Conservation (phyloP, 2,888 invertebrate genomes). For the Lasioglossum marginatum region DNA sequence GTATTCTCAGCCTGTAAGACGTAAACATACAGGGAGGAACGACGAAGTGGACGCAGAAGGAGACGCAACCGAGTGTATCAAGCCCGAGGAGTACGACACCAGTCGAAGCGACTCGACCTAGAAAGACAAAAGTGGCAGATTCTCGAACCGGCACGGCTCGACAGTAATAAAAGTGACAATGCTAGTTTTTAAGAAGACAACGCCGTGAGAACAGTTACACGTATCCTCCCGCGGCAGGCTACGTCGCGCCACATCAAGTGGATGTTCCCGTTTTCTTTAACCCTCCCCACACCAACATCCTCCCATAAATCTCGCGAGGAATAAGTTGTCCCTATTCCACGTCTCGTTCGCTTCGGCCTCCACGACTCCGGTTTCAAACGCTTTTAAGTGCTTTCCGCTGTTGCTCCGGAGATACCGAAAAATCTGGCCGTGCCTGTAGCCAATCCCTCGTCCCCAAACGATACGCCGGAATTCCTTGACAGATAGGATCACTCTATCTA, state of each 20-base stretch:
- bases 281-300: background rate
- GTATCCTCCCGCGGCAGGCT: background rate
- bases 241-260: slow-evolving; percentile 12
- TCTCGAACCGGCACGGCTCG: slow-evolving; percentile 25
- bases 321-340: slow-evolving; percentile 38
- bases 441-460: background rate
- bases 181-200: slow-evolving; percentile 59
- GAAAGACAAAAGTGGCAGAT: slow-evolving; percentile 43
- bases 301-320: slow-evolving; percentile 32
- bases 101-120: slow-evolving; percentile 32
- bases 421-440: slow-evolving; percentile 46
- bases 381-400: slow-evolving; percentile 78
- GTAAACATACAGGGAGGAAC: background rate
- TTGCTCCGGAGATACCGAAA: slow-evolving; percentile 63
- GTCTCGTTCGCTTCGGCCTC: slow-evolving; percentile 40
- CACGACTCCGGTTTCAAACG: slow-evolving; percentile 65
- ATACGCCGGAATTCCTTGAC: slow-evolving; percentile 39
- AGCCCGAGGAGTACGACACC: background rate
- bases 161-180: slow-evolving; percentile 51
- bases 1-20: background rate
- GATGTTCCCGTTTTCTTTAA: slow-evolving; percentile 44
- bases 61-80: slow-evolving; percentile 17
- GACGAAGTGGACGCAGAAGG: background rate
- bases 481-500: slow-evolving; percentile 10
- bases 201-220: slow-evolving; percentile 49